These are phyloP conservation scores for Zygaena filipendulae DNA, from an alignment of 2,888 invertebrate species.

Conservation along the genomic window DNA sequence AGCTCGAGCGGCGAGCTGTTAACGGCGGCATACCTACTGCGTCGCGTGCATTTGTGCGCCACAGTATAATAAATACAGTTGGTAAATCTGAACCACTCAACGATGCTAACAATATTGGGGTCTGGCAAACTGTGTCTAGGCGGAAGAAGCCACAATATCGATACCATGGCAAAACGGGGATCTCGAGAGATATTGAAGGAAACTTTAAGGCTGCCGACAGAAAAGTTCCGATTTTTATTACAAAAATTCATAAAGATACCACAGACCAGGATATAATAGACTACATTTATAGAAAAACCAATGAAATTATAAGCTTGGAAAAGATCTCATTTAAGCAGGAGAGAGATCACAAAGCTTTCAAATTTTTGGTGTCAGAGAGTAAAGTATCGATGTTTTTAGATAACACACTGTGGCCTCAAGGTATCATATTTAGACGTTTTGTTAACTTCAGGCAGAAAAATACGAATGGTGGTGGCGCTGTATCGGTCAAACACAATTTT, in stretches of 20 bases:
- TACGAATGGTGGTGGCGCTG: neutral
- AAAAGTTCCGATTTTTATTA: slow-evolving; percentile 19
- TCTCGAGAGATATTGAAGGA: too few relatives aligned
- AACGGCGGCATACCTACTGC: too few relatives aligned
- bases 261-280: slow-evolving; percentile 15
- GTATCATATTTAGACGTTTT: slow-evolving; percentile 6
- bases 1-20: too few relatives aligned
- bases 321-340: slow-evolving; percentile 8
- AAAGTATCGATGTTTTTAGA: slow-evolving; percentile 1
- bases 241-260: slow-evolving; percentile 17
- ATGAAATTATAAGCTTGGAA: slow-evolving; percentile 12
- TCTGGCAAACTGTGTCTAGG: too few relatives aligned
- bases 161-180: too few relatives aligned
- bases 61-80: too few relatives aligned
- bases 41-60: too few relatives aligned
- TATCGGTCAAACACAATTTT: neutral
- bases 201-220: slow-evolving; percentile 17
- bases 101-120: too few relatives aligned
- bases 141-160: too few relatives aligned
- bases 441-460: slow-evolving; percentile 2
- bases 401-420: slow-evolving; percentile 7
- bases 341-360: slow-evolving; percentile 3
- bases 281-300: slow-evolving; percentile 14
- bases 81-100: too few relatives aligned
- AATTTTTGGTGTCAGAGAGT: slow-evolving; percentile 1